Evolutionary conservation across 2,113 vertebrate species (phyloP).

Genomic region (Phylloscopus trochiloides): DNA sequence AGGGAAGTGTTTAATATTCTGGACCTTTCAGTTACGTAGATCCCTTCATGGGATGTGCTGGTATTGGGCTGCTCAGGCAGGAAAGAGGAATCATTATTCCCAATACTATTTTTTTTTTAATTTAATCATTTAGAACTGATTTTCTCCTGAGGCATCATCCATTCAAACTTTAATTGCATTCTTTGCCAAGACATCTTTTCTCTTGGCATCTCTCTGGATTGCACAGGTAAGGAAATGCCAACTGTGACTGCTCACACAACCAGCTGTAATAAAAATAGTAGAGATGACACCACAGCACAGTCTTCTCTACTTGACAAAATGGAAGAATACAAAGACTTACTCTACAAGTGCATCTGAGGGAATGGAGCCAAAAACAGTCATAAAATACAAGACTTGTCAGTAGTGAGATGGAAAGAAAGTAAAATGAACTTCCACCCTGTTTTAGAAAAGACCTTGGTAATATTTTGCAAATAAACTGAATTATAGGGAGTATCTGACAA

Average conservation of each 20-base stretch:
- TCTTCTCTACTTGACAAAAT: neutral
- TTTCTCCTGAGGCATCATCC: neutral
- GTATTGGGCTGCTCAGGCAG: neutral
- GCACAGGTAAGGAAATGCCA: neutral
- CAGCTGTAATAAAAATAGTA: constrained; percentile 7
- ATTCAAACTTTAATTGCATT: neutral
- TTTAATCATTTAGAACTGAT: neutral
- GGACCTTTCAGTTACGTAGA: neutral
- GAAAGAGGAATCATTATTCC: neutral
- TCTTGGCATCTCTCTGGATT: neutral
- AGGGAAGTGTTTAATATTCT: neutral
- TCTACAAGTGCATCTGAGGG: constrained; percentile 3
- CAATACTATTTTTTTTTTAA: neutral
- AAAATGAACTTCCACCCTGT: neutral
- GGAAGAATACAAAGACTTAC: constrained; percentile 5
- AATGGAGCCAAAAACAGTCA: constrained; percentile 42
- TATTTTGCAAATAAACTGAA: constrained; percentile 12
- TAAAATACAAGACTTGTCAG: constrained; percentile 6
- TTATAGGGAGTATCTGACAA: neutral
- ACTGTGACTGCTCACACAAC: neutral
- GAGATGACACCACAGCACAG: neutral
- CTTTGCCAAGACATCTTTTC: neutral
- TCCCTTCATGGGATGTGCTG: neutral
- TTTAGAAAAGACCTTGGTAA: neutral
- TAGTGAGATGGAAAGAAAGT: constrained; percentile 35